Conservation (phyloP, 2,888 invertebrate species). For the Tenthredo livida region DNA sequence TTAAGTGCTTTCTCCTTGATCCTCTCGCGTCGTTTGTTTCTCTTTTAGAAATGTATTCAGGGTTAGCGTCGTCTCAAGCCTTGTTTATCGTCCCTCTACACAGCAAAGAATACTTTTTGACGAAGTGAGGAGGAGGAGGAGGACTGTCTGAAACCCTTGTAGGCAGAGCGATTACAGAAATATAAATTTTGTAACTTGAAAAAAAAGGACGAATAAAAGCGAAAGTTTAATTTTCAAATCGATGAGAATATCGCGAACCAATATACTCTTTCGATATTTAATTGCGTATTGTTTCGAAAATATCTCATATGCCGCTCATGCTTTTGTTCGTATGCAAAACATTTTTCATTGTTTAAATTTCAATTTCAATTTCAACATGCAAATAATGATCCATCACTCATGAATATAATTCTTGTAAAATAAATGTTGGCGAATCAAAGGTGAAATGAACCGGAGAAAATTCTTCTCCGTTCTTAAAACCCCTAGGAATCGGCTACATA, state of each 20-base stretch:
- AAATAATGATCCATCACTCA: background rate
- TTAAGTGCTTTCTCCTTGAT: slow-evolving; percentile 12
- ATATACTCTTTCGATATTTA: background rate
- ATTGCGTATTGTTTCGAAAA: background rate
- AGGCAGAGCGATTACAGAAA: background rate
- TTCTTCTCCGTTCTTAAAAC: background rate
- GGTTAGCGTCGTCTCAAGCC: background rate
- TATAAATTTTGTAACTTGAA: background rate
- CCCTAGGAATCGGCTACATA: background rate
- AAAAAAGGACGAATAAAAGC: background rate
- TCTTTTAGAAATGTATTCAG: background rate
- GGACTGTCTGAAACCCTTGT: background rate
- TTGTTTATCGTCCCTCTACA: background rate
- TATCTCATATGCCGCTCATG: background rate
- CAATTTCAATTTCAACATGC: background rate
- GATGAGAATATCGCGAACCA: background rate
- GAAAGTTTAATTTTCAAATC: background rate
- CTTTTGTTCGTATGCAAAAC: background rate
- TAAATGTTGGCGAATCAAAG: background rate
- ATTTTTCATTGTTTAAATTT: background rate
- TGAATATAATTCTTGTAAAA: slow-evolving; percentile 2
- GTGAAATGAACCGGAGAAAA: background rate
- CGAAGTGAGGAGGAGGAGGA: background rate
- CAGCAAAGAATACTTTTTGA: background rate
- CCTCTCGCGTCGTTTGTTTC: slow-evolving; percentile 4